Evolutionary conservation across 2,888 invertebrate genomes (phyloP).

Genomic region (Halictus quadricinctus): DNA sequence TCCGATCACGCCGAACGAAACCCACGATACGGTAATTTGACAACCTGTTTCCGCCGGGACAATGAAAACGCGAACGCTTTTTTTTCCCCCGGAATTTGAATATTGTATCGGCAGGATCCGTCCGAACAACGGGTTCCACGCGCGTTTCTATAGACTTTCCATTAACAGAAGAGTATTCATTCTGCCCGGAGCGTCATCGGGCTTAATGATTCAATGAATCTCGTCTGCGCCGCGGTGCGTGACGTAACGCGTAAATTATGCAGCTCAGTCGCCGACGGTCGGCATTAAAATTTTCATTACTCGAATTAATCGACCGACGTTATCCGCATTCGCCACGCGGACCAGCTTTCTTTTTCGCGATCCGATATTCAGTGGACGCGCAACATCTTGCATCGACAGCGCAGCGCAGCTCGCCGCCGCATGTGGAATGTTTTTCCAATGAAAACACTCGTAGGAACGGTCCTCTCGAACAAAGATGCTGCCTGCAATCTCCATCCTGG

Average conservation of each 20-base stretch:
- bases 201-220: slow-evolving; percentile 66
- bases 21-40: not conserved
- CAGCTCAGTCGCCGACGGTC: not conserved
- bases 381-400: slow-evolving; percentile 23
- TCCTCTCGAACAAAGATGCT: not conserved
- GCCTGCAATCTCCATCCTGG: not conserved
- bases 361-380: not conserved
- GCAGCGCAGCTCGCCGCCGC: not conserved
- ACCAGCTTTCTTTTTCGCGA: not conserved
- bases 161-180: slow-evolving; percentile 62
- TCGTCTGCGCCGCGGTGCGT: slow-evolving; percentile 49
- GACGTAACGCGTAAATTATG: slow-evolving; percentile 55
- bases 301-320: slow-evolving; percentile 49
- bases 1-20: not conserved
- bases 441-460: not conserved
- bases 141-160: slow-evolving; percentile 43
- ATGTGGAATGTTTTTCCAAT: not conserved
- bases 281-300: slow-evolving; percentile 57
- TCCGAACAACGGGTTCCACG: not conserved
- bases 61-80: slow-evolving; percentile 6
- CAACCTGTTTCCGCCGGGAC: not conserved
- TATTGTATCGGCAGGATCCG: not conserved
- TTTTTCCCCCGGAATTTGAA: not conserved
- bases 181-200: slow-evolving; percentile 54
- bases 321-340: slow-evolving; percentile 12